Base-by-base conservation (phyloP, 2,888 invertebrate genomes). In the Caradrina clavipalpis region DNA sequence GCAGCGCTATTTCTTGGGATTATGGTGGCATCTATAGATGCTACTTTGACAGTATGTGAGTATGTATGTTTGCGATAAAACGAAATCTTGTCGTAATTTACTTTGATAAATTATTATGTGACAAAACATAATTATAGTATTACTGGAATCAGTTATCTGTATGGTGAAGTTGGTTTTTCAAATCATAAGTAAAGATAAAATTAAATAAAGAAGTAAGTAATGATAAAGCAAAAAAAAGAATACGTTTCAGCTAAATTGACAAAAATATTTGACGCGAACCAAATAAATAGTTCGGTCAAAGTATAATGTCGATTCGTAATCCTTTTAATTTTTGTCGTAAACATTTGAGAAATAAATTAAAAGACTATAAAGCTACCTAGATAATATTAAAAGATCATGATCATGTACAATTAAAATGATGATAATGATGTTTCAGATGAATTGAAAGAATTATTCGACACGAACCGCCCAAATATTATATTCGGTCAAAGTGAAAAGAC, bases 1-100 rank as follows among this genome's bases (percentile, higher is more conserved):
- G 95, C 96, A 0, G 91, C 93, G 0, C 77, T 95, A 2, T 96
- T 91, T 76, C 87, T 95, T 10, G 96, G 96, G 2, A 88, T 92
- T 4, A 81, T 85, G 10, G 74, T 90, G 13, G 86, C 91, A 6
- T 87, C 89, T 7, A 69, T 90, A 0, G 94, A 93, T 64, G 82
- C 82, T 3, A 88, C 86, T 50, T 81, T 92, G 35, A 81, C 83
- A 31, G 78, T 90, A 15, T 59, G 69, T 69, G 21, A 69, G 69
- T 69, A 50, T 31, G 11, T 22, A 15, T n/a, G 13, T 3, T n/a
- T 11, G 6, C 8, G 19, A 19, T 45, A 45, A 45, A 45, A 17
- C 4, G 2, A 45, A 45, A 45, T 35, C 6, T 15, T 17, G 45
- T 17, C 17, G 17, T 45, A 3, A 45, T 45, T n/a, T 45, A 45